Evolutionary conservation across 2,797 vertebrate species (phyloP).

Genomic region (Oryzias dopingdopingensis): DNA sequence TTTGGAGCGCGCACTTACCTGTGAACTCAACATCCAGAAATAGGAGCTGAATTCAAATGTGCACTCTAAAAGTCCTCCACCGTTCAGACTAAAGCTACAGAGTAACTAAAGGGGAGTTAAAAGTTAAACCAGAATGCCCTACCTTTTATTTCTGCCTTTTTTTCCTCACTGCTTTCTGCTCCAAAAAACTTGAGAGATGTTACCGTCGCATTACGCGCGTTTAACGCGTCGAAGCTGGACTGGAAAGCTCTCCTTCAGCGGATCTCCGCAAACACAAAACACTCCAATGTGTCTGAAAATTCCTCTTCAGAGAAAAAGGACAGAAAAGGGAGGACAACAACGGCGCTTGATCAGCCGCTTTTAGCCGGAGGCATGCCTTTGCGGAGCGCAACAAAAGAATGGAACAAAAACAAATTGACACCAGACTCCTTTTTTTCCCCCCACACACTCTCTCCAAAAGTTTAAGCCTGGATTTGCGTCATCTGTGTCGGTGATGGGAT

Average conservation of each 20-base stretch:
- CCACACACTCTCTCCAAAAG: constrained; percentile 36
- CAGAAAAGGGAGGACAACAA: background rate
- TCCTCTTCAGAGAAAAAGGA: constrained; percentile 13
- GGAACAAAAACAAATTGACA: constrained; percentile 1
- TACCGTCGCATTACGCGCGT: constrained; percentile 66
- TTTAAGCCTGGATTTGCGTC: constrained; percentile 36
- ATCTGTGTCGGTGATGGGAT: constrained; percentile 28
- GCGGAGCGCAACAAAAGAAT: constrained; percentile 5
- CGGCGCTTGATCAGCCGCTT: constrained; percentile 20
- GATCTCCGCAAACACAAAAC: constrained; percentile 43
- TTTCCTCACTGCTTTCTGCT: constrained; percentile 7
- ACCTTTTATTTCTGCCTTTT: constrained; percentile 46
- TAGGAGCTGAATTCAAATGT: constrained; percentile 40
- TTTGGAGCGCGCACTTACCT: constrained; percentile 60
- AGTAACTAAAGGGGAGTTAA: constrained; percentile 48
- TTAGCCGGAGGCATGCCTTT: constrained; percentile 17
- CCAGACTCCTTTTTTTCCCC: constrained; percentile 24
- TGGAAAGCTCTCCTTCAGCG: constrained; percentile 41
- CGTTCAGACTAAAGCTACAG: constrained; percentile 13
- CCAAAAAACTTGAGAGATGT: constrained; percentile 55
- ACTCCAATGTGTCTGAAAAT: constrained; percentile 48
- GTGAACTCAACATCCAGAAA: constrained; percentile 70
- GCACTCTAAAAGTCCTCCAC: constrained; percentile 16
- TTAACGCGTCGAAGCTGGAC: constrained; percentile 37
- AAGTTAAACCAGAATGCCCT: constrained; percentile 16